These are phyloP conservation scores for Colaptes auratus DNA, from an alignment of 2,113 vertebrate genomes.

Conservation along the genomic window DNA sequence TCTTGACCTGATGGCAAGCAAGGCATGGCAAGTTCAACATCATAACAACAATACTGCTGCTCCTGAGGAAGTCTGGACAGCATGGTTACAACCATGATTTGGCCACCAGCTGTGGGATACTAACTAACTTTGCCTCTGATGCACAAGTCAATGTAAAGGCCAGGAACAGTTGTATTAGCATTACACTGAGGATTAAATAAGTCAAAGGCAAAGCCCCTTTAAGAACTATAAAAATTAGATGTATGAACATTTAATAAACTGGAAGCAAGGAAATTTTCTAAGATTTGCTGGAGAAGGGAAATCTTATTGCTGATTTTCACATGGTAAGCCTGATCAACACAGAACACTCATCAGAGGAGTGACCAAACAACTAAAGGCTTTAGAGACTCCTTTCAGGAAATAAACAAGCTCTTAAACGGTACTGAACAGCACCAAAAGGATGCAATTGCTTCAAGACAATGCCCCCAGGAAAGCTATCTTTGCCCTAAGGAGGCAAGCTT, in stretches of 20 bases:
- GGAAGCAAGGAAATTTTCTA: background rate
- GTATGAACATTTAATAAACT: background rate
- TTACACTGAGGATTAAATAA: background rate
- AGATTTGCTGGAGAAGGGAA: background rate
- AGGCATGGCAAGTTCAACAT: background rate
- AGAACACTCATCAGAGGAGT: background rate
- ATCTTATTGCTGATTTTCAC: background rate
- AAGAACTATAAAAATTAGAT: background rate
- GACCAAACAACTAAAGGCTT: background rate
- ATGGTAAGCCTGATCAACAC: background rate
- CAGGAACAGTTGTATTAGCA: background rate
- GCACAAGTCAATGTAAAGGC: background rate
- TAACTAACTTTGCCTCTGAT: background rate
- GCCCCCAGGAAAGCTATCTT: background rate
- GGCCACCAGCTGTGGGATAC: background rate
- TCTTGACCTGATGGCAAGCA: background rate
- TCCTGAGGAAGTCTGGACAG: background rate
- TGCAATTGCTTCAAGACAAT: background rate
- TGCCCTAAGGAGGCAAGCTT: background rate
- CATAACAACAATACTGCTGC: background rate
- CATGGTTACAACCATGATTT: background rate
- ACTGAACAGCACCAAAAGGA: background rate
- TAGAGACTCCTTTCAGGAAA: background rate
- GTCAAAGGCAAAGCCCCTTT: background rate
- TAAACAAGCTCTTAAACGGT: background rate